Percentiles rank a stretch among this genome's conserved stretches.
phyloP scores from a whole-genome alignment of 2,888 invertebrate species.

The Salticus scenicus region DNA sequence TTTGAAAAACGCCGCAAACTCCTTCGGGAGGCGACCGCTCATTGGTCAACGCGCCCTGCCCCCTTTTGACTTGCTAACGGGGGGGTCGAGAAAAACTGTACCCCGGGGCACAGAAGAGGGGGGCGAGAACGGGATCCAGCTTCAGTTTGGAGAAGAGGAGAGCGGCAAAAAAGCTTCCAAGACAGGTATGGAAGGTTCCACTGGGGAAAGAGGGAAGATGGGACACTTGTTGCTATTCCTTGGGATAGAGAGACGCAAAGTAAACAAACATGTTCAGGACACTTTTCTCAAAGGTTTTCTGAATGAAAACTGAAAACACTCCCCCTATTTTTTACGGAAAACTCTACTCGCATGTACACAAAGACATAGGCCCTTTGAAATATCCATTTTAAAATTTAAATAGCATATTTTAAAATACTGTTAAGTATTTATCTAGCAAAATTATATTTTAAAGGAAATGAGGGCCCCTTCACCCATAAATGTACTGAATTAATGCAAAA shows the following conservation, averaged over 20 bases:
- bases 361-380: too few species aligned
- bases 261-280: conserved; percentile 50
- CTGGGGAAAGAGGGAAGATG: conserved; percentile 6
- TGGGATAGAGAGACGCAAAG: conserved; percentile 1
- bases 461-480: too few species aligned
- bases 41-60: conserved; percentile 42
- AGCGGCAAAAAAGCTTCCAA: conserved; percentile 33
- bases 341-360: too few species aligned
- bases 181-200: conserved; percentile 66
- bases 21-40: conserved; percentile 20
- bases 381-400: too few species aligned
- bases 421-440: too few species aligned
- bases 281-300: too few species aligned
- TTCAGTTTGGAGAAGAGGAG: not conserved
- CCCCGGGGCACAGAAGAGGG: conserved; percentile 39
- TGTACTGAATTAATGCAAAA: too few species aligned
- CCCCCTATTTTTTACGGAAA: too few species aligned
- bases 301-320: too few species aligned
- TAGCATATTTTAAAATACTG: too few species aligned
- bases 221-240: conserved; percentile 51
- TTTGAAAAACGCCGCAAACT: conserved; percentile 51
- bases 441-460: too few species aligned
- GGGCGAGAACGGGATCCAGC: conserved; percentile 24
- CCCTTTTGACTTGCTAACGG: conserved; percentile 26
- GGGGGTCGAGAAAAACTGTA: conserved; percentile 31